phyloP scores from a whole-genome alignment of 2,888 invertebrate genomes.

The Chaetogeoica ovagalla region DNA sequence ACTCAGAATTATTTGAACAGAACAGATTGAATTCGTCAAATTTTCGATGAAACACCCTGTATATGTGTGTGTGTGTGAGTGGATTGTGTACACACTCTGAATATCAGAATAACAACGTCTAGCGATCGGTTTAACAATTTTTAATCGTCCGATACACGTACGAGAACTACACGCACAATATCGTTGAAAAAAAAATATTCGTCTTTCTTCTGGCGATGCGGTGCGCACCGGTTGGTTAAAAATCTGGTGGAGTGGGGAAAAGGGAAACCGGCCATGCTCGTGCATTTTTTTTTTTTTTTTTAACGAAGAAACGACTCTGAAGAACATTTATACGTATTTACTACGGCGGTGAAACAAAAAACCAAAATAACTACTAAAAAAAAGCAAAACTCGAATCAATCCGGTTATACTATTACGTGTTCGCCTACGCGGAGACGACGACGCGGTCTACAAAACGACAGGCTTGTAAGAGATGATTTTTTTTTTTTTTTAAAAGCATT shows the following conservation, averaged over 20 bases:
- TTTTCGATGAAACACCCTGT: no score
- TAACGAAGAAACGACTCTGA: neutral
- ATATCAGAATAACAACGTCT: neutral
- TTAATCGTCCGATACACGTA: slow-evolving; percentile 1
- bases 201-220: neutral
- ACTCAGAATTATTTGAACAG: no score
- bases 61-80: no score
- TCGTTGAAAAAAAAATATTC: neutral
- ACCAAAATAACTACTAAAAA: neutral
- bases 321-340: neutral
- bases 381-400: slow-evolving; percentile 24
- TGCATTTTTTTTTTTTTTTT: neutral
- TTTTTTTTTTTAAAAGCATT: no score
- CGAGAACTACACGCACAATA: neutral
- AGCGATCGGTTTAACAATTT: neutral
- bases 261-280: slow-evolving; percentile 10
- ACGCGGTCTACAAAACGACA: no score
- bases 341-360: neutral
- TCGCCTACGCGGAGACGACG: neutral
- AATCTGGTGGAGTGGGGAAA: neutral
- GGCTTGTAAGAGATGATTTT: no score
- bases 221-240: neutral
- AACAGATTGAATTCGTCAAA: no score
- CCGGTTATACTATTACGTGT: neutral
- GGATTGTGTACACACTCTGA: no score